A percentile compares a stretch with the other conserved stretches of the same genome.
These are phyloP conservation scores for Tinamus major DNA, from an alignment of 2,797 vertebrate genomes.

Conservation along the genomic window DNA sequence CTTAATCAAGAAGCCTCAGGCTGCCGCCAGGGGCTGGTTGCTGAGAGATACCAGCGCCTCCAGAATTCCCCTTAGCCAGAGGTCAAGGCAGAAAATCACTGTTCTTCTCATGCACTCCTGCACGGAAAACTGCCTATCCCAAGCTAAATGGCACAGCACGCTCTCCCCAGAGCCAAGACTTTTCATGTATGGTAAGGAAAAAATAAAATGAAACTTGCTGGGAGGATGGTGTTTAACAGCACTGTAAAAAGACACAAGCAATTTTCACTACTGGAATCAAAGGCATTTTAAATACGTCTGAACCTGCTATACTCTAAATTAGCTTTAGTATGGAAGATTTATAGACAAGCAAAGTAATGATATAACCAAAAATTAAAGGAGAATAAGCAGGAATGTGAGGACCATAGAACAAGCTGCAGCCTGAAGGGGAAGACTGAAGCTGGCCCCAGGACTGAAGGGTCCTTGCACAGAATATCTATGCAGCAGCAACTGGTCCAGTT, in stretches of 20 bases:
- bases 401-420: neutral
- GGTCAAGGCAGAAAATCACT: neutral
- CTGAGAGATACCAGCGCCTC: neutral
- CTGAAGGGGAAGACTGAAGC: neutral
- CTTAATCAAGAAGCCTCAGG: neutral
- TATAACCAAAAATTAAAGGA: neutral
- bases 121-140: neutral
- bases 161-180: neutral
- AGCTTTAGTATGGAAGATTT: neutral
- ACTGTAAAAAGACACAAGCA: neutral
- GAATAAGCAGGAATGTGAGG: neutral
- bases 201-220: neutral
- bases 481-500: neutral
- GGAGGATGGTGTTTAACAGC: constrained; percentile 34
- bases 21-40: neutral
- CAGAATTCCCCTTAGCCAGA: neutral
- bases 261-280: constrained; percentile 31
- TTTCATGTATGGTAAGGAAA: neutral
- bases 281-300: constrained; percentile 28
- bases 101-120: neutral
- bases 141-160: neutral
- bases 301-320: neutral
- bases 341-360: neutral
- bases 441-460: neutral
- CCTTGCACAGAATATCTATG: neutral